Percentiles rank a stretch among this genome's conserved stretches.
Evolutionary conservation across 2,113 vertebrate genomes (phyloP).

Genomic region (Collichthys lucidus): DNA sequence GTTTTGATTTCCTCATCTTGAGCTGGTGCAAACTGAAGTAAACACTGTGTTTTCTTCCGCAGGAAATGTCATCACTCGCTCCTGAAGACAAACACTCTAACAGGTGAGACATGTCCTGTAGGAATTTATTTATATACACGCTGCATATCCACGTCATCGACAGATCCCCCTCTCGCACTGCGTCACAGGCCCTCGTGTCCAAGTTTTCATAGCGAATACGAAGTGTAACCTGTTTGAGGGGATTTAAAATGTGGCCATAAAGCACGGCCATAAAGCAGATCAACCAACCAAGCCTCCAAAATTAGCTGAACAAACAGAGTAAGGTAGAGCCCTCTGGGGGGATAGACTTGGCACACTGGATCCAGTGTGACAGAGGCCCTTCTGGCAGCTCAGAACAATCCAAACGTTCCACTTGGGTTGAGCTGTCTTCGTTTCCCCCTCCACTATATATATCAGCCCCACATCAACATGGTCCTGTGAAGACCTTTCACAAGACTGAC

Average conservation of each 20-base stretch:
- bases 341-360: slow-evolving; percentile 69
- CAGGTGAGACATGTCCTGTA: slow-evolving; percentile 71
- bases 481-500: slow-evolving; percentile 75
- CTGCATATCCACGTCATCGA: background rate
- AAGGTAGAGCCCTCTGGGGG: slow-evolving; percentile 71
- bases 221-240: slow-evolving; percentile 49
- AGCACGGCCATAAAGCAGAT: slow-evolving; percentile 68
- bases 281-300: slow-evolving; percentile 69
- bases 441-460: slow-evolving; percentile 73
- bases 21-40: background rate
- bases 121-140: background rate
- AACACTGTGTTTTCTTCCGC: slow-evolving; percentile 45
- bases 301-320: slow-evolving; percentile 78
- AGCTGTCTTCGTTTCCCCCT: slow-evolving; percentile 73
- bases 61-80: slow-evolving; percentile 70
- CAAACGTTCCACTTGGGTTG: slow-evolving; percentile 75
- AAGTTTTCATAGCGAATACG: slow-evolving; percentile 20
- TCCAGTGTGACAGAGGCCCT: slow-evolving; percentile 73
- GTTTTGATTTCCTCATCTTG: background rate
- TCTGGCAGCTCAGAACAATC: slow-evolving; percentile 75
- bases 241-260: slow-evolving; percentile 66
- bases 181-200: background rate
- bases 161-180: background rate
- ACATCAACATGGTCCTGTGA: slow-evolving; percentile 68
- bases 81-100: slow-evolving; percentile 35